Evolutionary conservation across 53 echinoderm and acorn worm species (phyloP).

Genomic region (Echinometra lucunter): DNA sequence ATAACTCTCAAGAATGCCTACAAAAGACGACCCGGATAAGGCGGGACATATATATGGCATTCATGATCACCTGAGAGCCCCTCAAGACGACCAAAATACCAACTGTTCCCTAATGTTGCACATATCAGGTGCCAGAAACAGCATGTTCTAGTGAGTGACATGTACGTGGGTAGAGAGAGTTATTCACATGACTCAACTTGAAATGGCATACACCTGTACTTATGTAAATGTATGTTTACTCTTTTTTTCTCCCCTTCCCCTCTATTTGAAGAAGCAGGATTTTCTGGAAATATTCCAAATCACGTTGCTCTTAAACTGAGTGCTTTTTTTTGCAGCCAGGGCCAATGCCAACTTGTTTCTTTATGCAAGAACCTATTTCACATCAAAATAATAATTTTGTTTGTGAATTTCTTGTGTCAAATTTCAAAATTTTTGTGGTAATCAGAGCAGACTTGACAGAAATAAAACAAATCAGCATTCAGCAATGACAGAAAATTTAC

Average conservation of each 20-base stretch:
- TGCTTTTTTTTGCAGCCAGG: not conserved
- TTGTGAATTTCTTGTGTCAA: not conserved
- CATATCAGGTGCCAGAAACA: not conserved
- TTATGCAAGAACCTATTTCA: not conserved
- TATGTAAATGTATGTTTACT: constrained; percentile 13
- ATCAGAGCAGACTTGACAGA: not conserved
- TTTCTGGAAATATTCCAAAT: not conserved
- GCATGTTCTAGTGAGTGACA: not conserved
- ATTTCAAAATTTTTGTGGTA: not conserved
- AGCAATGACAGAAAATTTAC: no score
- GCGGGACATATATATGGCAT: not conserved
- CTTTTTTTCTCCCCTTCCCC: not conserved
- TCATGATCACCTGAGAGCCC: not conserved
- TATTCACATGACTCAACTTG: not conserved
- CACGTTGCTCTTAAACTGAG: not conserved
- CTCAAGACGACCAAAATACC: not conserved
- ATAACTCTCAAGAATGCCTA: not conserved
- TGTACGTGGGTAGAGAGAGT: not conserved
- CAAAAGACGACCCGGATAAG: not conserved
- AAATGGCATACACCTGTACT: not conserved
- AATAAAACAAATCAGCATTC: not conserved
- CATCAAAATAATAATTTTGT: not conserved
- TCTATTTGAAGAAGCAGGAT: not conserved
- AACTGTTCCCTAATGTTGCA: not conserved
- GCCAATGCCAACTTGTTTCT: not conserved